Base-by-base conservation (phyloP, 2,888 invertebrate species). In the Stomorhina lunata region DNA sequence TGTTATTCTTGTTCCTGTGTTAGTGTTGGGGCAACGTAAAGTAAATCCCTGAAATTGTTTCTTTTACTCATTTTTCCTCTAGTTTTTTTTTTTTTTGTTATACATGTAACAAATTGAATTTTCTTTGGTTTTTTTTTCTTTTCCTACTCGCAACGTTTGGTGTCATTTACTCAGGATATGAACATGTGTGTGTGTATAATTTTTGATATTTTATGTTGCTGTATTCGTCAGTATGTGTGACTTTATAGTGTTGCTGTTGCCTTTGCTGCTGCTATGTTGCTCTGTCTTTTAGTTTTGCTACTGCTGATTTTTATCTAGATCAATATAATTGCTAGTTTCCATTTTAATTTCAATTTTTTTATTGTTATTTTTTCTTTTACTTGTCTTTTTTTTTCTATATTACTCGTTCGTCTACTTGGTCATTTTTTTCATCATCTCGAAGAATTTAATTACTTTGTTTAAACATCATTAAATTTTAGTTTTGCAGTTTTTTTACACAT, bases 301-400 rank as follows among this genome's bases (percentile, higher is more conserved):
- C 59, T 77, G 61, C 32, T 50, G 68, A 32, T 69, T 57, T 25
- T 29, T 73, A 73, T 78, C 81, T 78, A 43, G 61, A 55, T 68
- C 78, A 63, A 78, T 78, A 69, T 81, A 81, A 81, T 81, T 81
- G 81, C 68, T 72, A 73, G 81, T 66, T 81, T 69, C 12, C 72
- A 68, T 66, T 77, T 72, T 40, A 76, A 50, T 71, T 72, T 45
- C 20, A 1, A 32, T n/a, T 66, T 61, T 53, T 63, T 59, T 22
- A 17, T 69, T 27, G 48, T 50, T 27, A 5, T 63, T 77, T 40
- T 59, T 61, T 22, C 25, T 22, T 2, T 3, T 61, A 22, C 2
- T 20, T 25, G 2, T 66, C 59, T 22, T 27, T 34, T 29, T 37
- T 50, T 15, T n/a, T 29, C 15, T 45, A 7, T 15, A 12, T 37